Conservation (phyloP, 2,113 vertebrate genomes). For the Typhlomys cinereus region DNA sequence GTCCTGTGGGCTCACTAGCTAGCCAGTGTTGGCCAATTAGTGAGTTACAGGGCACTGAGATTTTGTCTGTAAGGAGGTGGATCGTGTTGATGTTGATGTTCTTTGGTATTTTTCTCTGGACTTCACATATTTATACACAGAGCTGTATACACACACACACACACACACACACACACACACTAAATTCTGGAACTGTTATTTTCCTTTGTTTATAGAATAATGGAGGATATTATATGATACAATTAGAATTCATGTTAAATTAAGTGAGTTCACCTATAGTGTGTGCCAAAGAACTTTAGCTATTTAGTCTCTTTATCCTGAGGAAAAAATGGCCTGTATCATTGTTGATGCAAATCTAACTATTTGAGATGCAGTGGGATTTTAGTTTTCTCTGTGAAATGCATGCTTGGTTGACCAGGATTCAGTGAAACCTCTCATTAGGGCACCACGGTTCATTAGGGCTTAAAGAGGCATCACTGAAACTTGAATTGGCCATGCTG, state of each 20-base stretch:
- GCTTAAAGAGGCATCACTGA: slow-evolving; percentile 82
- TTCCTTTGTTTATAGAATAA: background rate
- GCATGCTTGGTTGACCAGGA: slow-evolving; percentile 79
- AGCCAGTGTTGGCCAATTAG: background rate
- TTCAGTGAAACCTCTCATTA: slow-evolving; percentile 86
- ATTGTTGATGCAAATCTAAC: slow-evolving; percentile 61
- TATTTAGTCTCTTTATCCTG: background rate
- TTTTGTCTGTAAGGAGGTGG: background rate
- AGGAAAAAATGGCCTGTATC: slow-evolving; percentile 53
- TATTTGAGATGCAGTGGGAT: slow-evolving; percentile 71
- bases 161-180: background rate
- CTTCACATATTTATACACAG: too few relatives aligned
- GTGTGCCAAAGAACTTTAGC: background rate
- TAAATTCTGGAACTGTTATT: slow-evolving; percentile 10
- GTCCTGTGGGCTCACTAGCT: background rate
- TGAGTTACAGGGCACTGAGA: background rate
- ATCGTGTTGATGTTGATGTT: background rate
- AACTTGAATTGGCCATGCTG: slow-evolving; percentile 83
- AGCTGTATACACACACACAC: background rate
- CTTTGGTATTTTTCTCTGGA: background rate
- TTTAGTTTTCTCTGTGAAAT: slow-evolving; percentile 77
- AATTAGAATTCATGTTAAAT: slow-evolving; percentile 10
- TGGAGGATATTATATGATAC: background rate
- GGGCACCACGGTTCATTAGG: slow-evolving; percentile 84
- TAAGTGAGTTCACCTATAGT: background rate